Percentiles rank a stretch among this genome's conserved stretches.
These are phyloP conservation scores for Rousettus leschenaultii DNA, from an alignment of 2,113 vertebrate genomes.

Conservation along the genomic window DNA sequence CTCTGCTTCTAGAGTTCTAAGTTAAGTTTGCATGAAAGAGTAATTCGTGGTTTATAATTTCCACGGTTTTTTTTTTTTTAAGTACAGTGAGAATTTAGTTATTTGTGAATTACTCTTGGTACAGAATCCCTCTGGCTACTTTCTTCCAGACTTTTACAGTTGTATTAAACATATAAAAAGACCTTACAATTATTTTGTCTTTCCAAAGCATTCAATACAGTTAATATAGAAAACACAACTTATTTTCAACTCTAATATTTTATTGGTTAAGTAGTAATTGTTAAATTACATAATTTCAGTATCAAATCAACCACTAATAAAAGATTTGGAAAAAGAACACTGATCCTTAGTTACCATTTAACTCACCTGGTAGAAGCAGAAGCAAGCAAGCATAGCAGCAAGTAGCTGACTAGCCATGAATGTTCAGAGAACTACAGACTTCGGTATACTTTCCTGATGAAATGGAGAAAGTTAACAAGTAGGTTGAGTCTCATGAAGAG, in stretches of 20 bases:
- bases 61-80: background rate
- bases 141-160: background rate
- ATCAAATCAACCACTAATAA: background rate
- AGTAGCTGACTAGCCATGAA: background rate
- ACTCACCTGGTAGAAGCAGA: background rate
- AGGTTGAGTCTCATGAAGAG: background rate
- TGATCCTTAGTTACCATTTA: background rate
- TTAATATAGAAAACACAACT: background rate
- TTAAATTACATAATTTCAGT: background rate
- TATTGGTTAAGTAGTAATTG: background rate
- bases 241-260: background rate
- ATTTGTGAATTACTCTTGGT: background rate
- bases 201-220: background rate
- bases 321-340: background rate
- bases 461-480: background rate
- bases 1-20: background rate
- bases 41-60: conserved; percentile 24
- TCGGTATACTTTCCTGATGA: background rate
- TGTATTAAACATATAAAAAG: background rate
- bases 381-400: background rate
- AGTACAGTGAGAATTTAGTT: background rate
- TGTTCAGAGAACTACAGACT: background rate
- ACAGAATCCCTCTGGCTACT: background rate
- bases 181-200: background rate
- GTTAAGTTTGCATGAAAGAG: background rate